These are phyloP conservation scores for Volucella bombylans DNA, from an alignment of 2,888 invertebrate genomes.

Conservation along the genomic window DNA sequence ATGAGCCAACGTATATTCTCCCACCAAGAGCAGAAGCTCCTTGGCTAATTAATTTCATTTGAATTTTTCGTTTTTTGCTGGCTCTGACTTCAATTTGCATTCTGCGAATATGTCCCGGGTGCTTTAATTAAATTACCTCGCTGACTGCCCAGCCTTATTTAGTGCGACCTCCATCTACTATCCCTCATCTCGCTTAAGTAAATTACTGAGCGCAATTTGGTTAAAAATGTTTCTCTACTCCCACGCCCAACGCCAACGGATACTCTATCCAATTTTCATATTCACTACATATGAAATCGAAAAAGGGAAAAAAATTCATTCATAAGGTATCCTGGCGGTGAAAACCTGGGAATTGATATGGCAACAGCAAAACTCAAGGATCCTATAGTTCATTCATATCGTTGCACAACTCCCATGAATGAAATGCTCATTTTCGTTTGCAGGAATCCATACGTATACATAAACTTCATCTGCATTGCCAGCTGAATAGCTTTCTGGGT, in stretches of 20 bases:
- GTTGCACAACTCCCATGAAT: constrained; percentile 62
- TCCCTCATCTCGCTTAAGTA: constrained; percentile 2
- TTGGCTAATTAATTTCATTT: constrained; percentile 10
- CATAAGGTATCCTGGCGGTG: constrained; percentile 50
- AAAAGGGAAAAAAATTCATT: constrained; percentile 37
- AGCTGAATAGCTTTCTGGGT: constrained; percentile 66
- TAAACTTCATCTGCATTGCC: constrained; percentile 20
- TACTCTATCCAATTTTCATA: neutral
- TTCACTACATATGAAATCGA: neutral
- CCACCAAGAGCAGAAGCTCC: neutral
- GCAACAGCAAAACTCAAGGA: neutral
- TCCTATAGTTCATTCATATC: constrained; percentile 64
- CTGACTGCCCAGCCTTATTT: neutral
- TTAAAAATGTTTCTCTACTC: neutral
- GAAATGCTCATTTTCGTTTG: constrained; percentile 49
- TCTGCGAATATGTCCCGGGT: neutral
- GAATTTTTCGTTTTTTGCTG: neutral
- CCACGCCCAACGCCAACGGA: neutral
- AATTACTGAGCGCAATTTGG: constrained; percentile 36
- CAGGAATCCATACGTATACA: constrained; percentile 6
- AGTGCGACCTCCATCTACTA: neutral
- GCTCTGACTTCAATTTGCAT: constrained; percentile 9
- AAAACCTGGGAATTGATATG: constrained; percentile 17
- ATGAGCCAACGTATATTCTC: neutral
- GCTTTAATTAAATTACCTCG: constrained; percentile 48